Base-by-base conservation (phyloP, 2,797 vertebrate genomes). In the Simalia tracyae region DNA sequence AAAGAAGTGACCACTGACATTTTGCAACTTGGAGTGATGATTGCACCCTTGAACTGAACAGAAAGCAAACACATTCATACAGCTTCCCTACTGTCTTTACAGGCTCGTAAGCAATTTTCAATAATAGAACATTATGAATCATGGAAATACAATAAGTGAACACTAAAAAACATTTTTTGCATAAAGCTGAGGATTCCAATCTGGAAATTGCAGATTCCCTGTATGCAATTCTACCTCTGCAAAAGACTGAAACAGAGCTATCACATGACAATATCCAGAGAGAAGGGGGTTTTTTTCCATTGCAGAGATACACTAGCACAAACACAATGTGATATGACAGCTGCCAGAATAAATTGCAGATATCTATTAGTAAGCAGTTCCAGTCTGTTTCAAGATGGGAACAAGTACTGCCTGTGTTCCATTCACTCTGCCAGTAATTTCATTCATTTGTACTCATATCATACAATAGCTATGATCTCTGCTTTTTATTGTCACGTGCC, bases 291-390 rank as follows among this genome's bases (percentile, higher is more conserved):
- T 26, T 24, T n/a, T 31, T 1, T 84, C 61, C 14, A 87, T 88
- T 1, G 6, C 57, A 63, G 10, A 68, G 46, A n/a, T 94, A 60
- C 12, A 9, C 2, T 56, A 92, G 86, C 8, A 89, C 14, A 93
- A 93, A 81, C 24, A 91, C 64, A 92, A 94, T 24, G 56, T 5
- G 42, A 94, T 93, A 95, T 42, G 6, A 36, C 72, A 94, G 15
- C 42, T 88, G 93, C 91, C 14, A 94, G 66, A 93, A 95, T 14
- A 57, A 15, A 94, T 10, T 90, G 22, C 22, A 90, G 14, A 94
- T 93, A 92, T 89, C 12, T 84, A 90, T 85, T 93, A 50, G 91
- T 46, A 86, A 92, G 84, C 28, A 87, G 66, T 46, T 89, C 10
- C 9, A 93, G n/a, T 50, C 72, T 90, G 26, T 50, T 28, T 11